Conservation (phyloP, 2,797 vertebrate species). For the Holocentrus rufus region DNA sequence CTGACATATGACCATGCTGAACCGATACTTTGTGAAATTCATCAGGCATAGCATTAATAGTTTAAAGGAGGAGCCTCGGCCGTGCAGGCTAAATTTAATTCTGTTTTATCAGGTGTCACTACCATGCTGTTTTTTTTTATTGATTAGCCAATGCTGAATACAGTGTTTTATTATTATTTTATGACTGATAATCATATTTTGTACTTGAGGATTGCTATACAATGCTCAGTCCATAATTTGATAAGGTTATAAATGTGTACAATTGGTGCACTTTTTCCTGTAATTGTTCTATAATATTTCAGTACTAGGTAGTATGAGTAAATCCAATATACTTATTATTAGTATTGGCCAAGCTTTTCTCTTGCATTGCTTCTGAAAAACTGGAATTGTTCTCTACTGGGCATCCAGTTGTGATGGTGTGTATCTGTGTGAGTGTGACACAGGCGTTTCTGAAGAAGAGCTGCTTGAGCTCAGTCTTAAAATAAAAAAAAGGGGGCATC, state of each 20-base stretch:
- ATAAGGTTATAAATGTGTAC: background rate
- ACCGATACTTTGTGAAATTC: slow-evolving; percentile 53
- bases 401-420: slow-evolving; percentile 14
- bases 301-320: too few relatives aligned
- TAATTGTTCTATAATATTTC: too few relatives aligned
- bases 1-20: slow-evolving; percentile 55
- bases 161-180: slow-evolving; percentile 2
- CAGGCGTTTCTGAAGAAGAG: background rate
- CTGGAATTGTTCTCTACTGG: slow-evolving; percentile 4
- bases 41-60: slow-evolving; percentile 31
- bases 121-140: slow-evolving; percentile 24
- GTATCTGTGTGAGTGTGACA: background rate
- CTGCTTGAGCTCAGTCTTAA: background rate
- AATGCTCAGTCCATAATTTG: background rate
- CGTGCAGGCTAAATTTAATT: slow-evolving; percentile 13
- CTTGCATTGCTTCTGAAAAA: background rate
- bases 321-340: background rate
- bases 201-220: too few relatives aligned
- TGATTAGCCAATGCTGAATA: slow-evolving; percentile 17
- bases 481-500: slow-evolving; percentile 2
- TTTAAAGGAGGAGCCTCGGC: slow-evolving; percentile 30
- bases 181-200: background rate
- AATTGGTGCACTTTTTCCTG: too few relatives aligned
- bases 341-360: background rate
- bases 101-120: slow-evolving; percentile 7